Conservation (phyloP, 2,888 invertebrate species). For the Coelopa pilipes region DNA sequence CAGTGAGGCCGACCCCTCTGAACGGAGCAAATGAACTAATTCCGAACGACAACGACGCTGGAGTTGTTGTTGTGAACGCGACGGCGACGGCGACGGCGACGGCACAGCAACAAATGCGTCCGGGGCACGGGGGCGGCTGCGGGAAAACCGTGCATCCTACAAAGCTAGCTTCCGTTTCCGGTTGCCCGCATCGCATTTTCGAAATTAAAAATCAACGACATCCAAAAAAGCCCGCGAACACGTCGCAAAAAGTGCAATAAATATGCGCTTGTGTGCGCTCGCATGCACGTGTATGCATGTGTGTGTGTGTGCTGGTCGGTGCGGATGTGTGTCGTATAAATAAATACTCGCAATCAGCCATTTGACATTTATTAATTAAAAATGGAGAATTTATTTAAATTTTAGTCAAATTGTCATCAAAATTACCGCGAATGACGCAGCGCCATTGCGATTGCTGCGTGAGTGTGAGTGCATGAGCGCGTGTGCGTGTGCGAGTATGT, state of each 20-base stretch:
- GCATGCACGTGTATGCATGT: too few species aligned
- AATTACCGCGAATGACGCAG: conserved; percentile 42
- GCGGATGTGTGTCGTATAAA: conserved; percentile 46
- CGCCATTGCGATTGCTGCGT: neutral
- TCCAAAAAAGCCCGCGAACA: neutral
- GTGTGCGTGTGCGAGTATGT: neutral
- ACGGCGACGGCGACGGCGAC: too few species aligned
- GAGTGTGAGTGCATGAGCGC: neutral
- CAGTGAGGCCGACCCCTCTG: too few species aligned
- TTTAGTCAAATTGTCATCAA: conserved; percentile 63
- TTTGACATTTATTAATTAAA: conserved; percentile 65
- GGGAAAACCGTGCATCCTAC: neutral
- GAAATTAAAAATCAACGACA: conserved; percentile 20
- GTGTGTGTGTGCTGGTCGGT: neutral
- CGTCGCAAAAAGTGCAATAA: neutral
- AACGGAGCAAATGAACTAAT: too few species aligned
- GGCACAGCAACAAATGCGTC: too few species aligned
- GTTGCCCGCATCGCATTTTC: conserved; percentile 1
- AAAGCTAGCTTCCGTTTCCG: conserved; percentile 29
- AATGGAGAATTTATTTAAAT: conserved; percentile 62
- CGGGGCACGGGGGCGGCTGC: too few species aligned
- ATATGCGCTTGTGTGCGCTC: neutral
- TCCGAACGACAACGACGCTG: too few species aligned
- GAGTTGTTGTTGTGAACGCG: neutral
- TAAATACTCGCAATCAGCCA: conserved; percentile 54